Conservation (phyloP, 2,888 invertebrate species). For the Stenodera caucasica region DNA sequence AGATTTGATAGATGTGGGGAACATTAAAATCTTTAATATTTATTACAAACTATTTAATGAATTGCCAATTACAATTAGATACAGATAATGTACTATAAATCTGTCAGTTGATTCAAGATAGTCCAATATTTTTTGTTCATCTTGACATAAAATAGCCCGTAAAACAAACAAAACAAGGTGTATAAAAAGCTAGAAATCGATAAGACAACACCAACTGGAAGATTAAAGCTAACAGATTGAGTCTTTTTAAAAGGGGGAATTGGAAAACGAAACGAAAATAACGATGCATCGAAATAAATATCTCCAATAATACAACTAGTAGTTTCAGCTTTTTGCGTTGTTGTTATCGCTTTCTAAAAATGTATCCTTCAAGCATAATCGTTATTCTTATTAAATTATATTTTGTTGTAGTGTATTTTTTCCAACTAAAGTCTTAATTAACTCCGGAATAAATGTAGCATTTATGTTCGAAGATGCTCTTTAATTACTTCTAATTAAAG, state of each 20-base stretch:
- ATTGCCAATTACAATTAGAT: conserved; percentile 20
- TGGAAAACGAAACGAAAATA: conserved; percentile 48
- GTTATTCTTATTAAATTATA: conserved; percentile 30
- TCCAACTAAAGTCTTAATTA: conserved; percentile 39
- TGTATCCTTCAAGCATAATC: too few species aligned
- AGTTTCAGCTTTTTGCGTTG: conserved; percentile 33
- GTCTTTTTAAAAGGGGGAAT: conserved; percentile 42
- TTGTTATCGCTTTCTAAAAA: too few species aligned
- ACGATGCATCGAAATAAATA: conserved; percentile 45
- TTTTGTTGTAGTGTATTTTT: conserved; percentile 30
- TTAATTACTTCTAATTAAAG: conserved; percentile 40
- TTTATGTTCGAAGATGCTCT: conserved; percentile 38
- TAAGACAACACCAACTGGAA: conserved; percentile 42
- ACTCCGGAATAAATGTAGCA: conserved; percentile 42
- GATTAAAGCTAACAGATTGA: conserved; percentile 50
- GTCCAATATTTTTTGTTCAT: conserved; percentile 17
- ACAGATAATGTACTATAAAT: conserved; percentile 20
- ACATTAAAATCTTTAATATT: neutral
- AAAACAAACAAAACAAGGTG: conserved; percentile 43
- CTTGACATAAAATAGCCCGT: conserved; percentile 37
- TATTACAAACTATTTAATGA: neutral
- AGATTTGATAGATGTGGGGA: neutral
- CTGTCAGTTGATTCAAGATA: conserved; percentile 15
- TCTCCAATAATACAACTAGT: conserved; percentile 34
- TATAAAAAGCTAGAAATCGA: conserved; percentile 44